These are phyloP conservation scores for Sebastes fasciatus DNA, from an alignment of 2,113 vertebrate genomes.

Conservation along the genomic window DNA sequence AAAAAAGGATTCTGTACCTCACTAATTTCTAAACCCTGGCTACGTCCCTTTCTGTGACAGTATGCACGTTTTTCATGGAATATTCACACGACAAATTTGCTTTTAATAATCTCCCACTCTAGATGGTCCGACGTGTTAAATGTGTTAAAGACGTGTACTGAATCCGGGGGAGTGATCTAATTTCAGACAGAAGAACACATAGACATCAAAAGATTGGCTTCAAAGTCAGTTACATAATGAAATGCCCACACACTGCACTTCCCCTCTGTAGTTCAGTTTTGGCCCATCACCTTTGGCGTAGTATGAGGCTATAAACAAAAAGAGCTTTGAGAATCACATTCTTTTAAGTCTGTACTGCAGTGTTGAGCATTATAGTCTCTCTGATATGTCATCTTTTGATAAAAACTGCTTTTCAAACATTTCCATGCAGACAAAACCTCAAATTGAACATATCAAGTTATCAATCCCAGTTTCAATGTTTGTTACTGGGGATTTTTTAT, in stretches of 20 bases:
- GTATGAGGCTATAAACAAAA: conserved; percentile 56
- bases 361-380: not conserved
- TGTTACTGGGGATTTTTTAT: conserved; percentile 22
- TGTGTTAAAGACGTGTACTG: conserved; percentile 15
- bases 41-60: not conserved
- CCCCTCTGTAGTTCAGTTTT: conserved; percentile 57
- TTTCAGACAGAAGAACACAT: conserved; percentile 65
- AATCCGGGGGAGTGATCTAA: conserved; percentile 51
- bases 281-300: conserved; percentile 63
- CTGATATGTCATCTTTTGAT: not conserved
- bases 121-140: not conserved
- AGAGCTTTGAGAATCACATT: conserved; percentile 64
- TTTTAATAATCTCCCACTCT: not conserved
- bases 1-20: too few species aligned
- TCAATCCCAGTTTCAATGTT: not conserved
- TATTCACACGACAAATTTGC: not conserved
- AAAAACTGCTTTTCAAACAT: not conserved
- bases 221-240: conserved; percentile 78
- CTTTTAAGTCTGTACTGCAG: conserved; percentile 35
- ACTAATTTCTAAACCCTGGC: too few species aligned
- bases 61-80: not conserved
- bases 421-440: not conserved
- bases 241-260: conserved; percentile 70
- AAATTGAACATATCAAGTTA: not conserved
- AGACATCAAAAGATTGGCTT: conserved; percentile 76